Evolutionary conservation across 2,113 vertebrate genomes (phyloP).

Genomic region (Tretioscincus oriximinensis): DNA sequence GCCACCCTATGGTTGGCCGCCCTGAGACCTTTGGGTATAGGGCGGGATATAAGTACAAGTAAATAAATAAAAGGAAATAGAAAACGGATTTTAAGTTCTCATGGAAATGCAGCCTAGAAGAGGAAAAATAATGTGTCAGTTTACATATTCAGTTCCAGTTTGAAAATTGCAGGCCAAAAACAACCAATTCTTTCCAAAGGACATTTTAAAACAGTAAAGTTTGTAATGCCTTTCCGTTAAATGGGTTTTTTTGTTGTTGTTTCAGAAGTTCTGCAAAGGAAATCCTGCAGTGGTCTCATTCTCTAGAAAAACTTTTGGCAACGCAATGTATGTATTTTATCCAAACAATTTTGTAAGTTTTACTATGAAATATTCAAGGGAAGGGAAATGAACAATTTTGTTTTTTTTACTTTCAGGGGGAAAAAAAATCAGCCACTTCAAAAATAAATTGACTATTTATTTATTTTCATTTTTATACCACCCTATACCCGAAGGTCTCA

Average conservation of each 20-base stretch:
- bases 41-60: too few species aligned
- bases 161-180: not conserved
- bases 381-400: not conserved
- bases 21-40: too few species aligned
- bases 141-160: too few species aligned
- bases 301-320: constrained; percentile 76
- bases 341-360: not conserved
- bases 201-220: not conserved
- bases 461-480: too few species aligned
- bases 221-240: constrained; percentile 19
- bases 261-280: constrained; percentile 73
- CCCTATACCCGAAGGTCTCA: too few species aligned
- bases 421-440: too few species aligned
- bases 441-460: too few species aligned
- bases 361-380: not conserved
- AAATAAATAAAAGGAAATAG: too few species aligned
- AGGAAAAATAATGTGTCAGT: too few species aligned
- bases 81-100: too few species aligned
- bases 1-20: too few species aligned
- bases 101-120: too few species aligned
- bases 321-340: constrained; percentile 69
- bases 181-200: not conserved
- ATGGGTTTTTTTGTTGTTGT: constrained; percentile 19
- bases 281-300: constrained; percentile 77
- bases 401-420: not conserved